phyloP scores from a whole-genome alignment of 2,888 invertebrate genomes.

The Diarsia rubi region DNA sequence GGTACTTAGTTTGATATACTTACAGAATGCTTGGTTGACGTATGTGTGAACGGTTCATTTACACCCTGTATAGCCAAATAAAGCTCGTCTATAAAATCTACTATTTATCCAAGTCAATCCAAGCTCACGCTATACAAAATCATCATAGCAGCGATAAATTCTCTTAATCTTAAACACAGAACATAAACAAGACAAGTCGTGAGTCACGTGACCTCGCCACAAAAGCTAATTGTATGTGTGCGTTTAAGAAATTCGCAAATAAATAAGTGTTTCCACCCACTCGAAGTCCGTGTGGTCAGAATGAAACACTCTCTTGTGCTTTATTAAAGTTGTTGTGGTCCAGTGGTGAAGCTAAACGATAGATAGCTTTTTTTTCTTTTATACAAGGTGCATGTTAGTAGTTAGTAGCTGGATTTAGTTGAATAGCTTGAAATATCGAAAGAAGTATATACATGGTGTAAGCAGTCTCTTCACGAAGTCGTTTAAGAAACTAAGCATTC shows the following conservation, averaged over 20 bases:
- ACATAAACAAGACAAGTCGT: conserved; percentile 62
- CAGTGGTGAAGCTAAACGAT: conserved; percentile 39
- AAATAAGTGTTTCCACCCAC: conserved; percentile 68
- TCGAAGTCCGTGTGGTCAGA: conserved; percentile 65
- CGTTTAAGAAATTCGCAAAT: conserved; percentile 69
- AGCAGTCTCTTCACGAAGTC: too few species aligned
- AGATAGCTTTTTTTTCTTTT: background rate
- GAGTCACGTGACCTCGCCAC: conserved; percentile 62
- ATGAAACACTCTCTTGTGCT: conserved; percentile 45
- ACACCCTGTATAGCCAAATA: too few species aligned
- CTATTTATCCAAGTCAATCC: conserved; percentile 13
- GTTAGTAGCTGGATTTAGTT: too few species aligned
- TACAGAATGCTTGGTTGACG: too few species aligned
- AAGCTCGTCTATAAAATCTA: too few species aligned
- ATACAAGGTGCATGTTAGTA: too few species aligned
- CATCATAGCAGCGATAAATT: conserved; percentile 48
- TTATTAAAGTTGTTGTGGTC: conserved; percentile 37
- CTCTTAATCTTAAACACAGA: conserved; percentile 59
- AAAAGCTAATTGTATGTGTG: conserved; percentile 67
- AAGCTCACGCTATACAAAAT: conserved; percentile 43
- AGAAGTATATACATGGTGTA: too few species aligned
- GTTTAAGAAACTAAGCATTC: too few species aligned
- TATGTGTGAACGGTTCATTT: too few species aligned
- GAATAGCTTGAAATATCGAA: too few species aligned
- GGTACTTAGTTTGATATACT: too few species aligned